Evolutionary conservation across 1,140 invertebrate species (phyloP), one percentile per base, ranked within the genome.

Genomic region (Ceratoteleas bidentatus): DNA sequence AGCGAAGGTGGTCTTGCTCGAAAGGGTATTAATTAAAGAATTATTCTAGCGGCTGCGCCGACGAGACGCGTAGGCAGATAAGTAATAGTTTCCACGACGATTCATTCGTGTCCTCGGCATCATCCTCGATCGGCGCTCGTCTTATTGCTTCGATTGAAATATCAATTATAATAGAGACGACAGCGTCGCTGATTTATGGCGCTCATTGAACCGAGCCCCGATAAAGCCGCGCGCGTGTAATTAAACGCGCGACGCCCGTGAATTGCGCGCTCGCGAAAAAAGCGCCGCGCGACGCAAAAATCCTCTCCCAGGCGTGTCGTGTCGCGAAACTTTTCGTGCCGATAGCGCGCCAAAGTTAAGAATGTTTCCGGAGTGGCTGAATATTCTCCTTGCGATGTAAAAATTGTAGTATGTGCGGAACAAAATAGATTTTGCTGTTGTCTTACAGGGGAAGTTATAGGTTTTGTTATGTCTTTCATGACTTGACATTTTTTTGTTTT

Each of bases 11-110:
- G 81, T 84, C 75, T 85, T 66, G 73, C 81, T 73, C 54, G 72
- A 81, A 73, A 80, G 83, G 85, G 85, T 88, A 88, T 88, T 89
- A 90, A 89, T 90, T 89, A 90, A 89, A 89, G 87, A 88, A 90
- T 90, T 89, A 89, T 89, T 89, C 85, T 85, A 88, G 84, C 84
- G 81, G 78, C 75, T 85, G 83, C 47, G 62, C 81, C 64, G 75
- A 38, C 76, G 83, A 83, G 64, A 36, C 74, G 87, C 88, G 89
- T 89, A 85, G 89, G 89, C 72, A 84, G 88, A 88, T 89, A 89
- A 90, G 85, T 89, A 85, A 85, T 81, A 85, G 88, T 88, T 83
- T 81, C 76, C 62, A 66, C 73, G 76, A 81, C 77, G 76, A 54
- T 81, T 73, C 72, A 70, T 77, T 81, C 62, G 75, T 79, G 75